A percentile compares a stretch with the other conserved stretches of the same genome.
These are phyloP conservation scores for Clarias fuscus DNA, from an alignment of 2,797 vertebrate genomes.

Conservation along the genomic window DNA sequence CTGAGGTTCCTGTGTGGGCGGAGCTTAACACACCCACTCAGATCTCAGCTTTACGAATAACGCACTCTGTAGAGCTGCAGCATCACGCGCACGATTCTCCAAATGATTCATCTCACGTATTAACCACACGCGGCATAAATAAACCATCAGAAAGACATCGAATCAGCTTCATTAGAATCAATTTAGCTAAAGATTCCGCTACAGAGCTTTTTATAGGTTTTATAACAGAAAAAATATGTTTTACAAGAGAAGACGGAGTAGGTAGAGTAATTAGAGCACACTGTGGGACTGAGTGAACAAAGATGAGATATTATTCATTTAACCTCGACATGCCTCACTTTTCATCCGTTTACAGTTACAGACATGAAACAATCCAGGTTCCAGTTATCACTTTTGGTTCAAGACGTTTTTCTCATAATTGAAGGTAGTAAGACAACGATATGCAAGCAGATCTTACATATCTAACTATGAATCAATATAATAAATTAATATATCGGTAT, in stretches of 20 bases:
- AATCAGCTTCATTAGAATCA: neutral
- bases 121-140: neutral
- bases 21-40: neutral
- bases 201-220: neutral
- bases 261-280: neutral
- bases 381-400: neutral
- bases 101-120: neutral
- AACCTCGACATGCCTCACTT: no score
- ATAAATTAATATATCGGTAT: neutral
- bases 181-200: neutral
- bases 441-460: neutral
- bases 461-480: neutral
- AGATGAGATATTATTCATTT: neutral
- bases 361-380: neutral
- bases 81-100: neutral
- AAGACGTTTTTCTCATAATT: neutral
- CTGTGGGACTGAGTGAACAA: neutral
- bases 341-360: neutral
- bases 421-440: neutral
- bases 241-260: neutral
- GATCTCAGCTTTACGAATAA: neutral
- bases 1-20: slow-evolving; percentile 19
- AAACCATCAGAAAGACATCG: neutral
- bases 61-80: neutral
- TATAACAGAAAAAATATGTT: neutral